phyloP scores from a whole-genome alignment of 2,888 invertebrate species.

The Merodon equestris region DNA sequence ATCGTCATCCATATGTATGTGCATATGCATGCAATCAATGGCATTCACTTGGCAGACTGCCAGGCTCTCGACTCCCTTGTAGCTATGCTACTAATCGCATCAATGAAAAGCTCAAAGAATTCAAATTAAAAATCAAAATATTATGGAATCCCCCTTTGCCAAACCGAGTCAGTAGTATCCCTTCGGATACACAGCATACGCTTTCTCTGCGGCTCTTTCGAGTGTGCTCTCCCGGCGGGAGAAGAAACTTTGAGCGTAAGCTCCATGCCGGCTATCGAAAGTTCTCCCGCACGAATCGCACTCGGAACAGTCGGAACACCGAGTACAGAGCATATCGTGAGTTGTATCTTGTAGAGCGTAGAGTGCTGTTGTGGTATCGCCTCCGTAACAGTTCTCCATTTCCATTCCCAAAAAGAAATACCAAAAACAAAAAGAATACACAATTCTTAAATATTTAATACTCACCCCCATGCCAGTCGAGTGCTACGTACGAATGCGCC shows the following conservation, averaged over 20 bases:
- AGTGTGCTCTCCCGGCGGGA: not conserved
- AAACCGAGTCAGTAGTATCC: conserved; percentile 11
- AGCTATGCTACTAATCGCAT: conserved; percentile 37
- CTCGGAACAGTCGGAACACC: too few relatives aligned
- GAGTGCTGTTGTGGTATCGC: conserved; percentile 53
- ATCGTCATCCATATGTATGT: too few relatives aligned
- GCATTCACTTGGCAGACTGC: not conserved
- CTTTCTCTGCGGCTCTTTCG: not conserved
- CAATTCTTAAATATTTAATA: conserved; percentile 34
- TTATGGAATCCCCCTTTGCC: conserved; percentile 35
- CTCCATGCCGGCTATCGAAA: conserved; percentile 54
- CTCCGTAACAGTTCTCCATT: conserved; percentile 26
- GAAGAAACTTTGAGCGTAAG: conserved; percentile 57
- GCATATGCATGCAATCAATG: too few relatives aligned
- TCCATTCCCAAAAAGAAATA: conserved; percentile 12
- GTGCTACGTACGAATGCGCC: conserved; percentile 19
- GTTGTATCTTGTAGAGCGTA: conserved; percentile 7
- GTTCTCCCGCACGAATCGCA: conserved; percentile 15
- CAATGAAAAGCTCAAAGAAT: conserved; percentile 55
- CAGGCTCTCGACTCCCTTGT: conserved; percentile 15
- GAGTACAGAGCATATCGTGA: conserved; percentile 23
- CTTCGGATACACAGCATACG: conserved; percentile 21
- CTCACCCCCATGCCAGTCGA: conserved; percentile 12
- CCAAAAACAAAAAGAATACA: conserved; percentile 42
- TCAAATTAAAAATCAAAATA: conserved; percentile 22